Percentiles rank a stretch among this genome's conserved stretches.
These are phyloP conservation scores for Phalloptychus januarius DNA, from an alignment of 2,797 vertebrate species.

Conservation along the genomic window DNA sequence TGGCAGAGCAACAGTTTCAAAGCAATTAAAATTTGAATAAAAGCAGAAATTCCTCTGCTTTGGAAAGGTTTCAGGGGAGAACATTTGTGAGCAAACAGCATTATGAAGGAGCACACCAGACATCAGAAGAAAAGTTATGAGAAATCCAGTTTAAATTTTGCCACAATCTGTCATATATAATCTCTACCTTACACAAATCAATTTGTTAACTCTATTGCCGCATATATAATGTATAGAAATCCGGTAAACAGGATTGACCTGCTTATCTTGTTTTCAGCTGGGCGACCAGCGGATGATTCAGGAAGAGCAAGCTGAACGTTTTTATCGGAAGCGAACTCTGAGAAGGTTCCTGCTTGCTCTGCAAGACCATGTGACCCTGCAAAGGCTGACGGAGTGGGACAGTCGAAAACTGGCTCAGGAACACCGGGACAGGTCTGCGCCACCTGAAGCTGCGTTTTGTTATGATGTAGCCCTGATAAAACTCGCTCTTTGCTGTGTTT, in stretches of 20 bases:
- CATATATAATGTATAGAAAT: neutral
- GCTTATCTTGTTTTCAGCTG: slow-evolving; percentile 68
- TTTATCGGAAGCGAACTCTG: slow-evolving; percentile 72
- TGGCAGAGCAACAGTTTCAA: neutral
- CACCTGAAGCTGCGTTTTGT: slow-evolving; percentile 28
- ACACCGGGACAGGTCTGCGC: slow-evolving; percentile 83
- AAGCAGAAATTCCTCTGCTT: neutral
- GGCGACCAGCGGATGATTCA: slow-evolving; percentile 72
- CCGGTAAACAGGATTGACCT: neutral
- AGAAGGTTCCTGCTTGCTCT: slow-evolving; percentile 83
- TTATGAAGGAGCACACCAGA: no score
- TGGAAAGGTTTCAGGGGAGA: neutral
- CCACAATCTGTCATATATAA: neutral
- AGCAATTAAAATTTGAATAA: neutral
- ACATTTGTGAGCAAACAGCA: neutral
- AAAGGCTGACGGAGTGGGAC: slow-evolving; percentile 75
- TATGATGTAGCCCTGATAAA: neutral
- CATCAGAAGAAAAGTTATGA: neutral
- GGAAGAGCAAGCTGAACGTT: slow-evolving; percentile 70
- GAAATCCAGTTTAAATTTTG: neutral
- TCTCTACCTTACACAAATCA: neutral
- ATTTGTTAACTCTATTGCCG: neutral
- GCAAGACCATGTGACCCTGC: slow-evolving; percentile 74
- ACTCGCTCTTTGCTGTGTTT: neutral
- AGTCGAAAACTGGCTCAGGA: slow-evolving; percentile 76